Base-by-base conservation (phyloP, 53 echinoderm and acorn worm species). In the Actinopyga echinites region DNA sequence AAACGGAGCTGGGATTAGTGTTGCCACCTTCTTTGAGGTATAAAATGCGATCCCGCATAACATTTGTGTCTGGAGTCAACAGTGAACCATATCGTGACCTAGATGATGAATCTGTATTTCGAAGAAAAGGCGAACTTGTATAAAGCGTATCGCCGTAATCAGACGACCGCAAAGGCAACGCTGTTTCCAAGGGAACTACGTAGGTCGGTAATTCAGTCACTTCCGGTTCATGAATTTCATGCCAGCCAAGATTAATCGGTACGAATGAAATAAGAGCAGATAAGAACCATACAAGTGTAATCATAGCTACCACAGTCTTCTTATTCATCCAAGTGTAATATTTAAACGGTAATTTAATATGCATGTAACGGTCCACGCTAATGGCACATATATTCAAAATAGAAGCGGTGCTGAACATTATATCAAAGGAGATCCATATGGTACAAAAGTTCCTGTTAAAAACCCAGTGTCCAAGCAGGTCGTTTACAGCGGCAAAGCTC, bases 321-420 rank as follows among this genome's bases (percentile, higher is more conserved):
- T 88, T 90, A 25, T 95, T 99, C 75, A 99, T 99, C 94, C 94
- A 99, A 30, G 91, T 88, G 49, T 95, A 94, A 58, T 99, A 99
- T 37, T 93, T 90, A 64, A 99, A 92, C 7, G 99, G 99, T 64
- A 90, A 90, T 83, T 95, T 99, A 33, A 99, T 99, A 68, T 99
- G 99, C 36, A 99, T 85, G 68, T 99, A 99, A 24, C 99, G 86
- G 59, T 99, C 99, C 30, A 95, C 95, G 75, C 99, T 99, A 28
- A 99, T 99, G 2, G 95, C 92, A 57, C 99, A 99, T 7, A 99
- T 86, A 65, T 99, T 99, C 56, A 99, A 73, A 56, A 99, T 99
- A 42, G 99, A 99, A 6, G 99, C 99, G n/a, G 99, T 99, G 67
- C 94, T 95, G 77, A 99, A 99, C 93, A 99, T 93, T 23, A 99